Base-by-base conservation (phyloP, 2,888 invertebrate species). In the Tricholauxania praeusta region DNA sequence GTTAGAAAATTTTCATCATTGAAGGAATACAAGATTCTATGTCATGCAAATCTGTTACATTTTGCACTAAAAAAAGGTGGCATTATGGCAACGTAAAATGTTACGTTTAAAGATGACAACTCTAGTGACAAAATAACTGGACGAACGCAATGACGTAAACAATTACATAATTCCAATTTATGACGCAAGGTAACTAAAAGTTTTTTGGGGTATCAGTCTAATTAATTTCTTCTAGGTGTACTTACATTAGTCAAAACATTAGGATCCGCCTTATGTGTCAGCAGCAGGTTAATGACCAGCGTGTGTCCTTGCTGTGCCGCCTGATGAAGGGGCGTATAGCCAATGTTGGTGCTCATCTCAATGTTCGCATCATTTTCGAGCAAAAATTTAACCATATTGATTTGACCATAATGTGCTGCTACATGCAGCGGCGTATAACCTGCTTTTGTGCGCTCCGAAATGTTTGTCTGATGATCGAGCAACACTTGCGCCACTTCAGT, bases 261-360 rank as follows among this genome's bases (percentile, higher is more conserved):
- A 5, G 99, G 99, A 85, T 96, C 94, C 1, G 98, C 98, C 84
- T 93, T 95, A 88, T 95, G 93, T 84, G 98, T 97, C 79, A 99
- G 89, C 55, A 99, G 90, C 68, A 98, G 90, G 82, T 94, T 96
- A 69, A 98, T 96, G 78, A 99, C 96, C 81, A 97, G 91, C 1
- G 97, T 96, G 88, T 99, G 99, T 0, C 98, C 98, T 88, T 99
- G 99, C 84, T 99, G 99, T 0, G 99, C 97, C 1, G 99, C 99
- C 86, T 99, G 98, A 89, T 99, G 99, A 15, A 99, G 90, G 0
- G 99, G 96, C 0, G 99, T 98, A 87, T 97, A 97, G 63, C 95
- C 95, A 72, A 93, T 91, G 12, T 91, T 90, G 0, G 95, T 95
- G 59, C 89, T 90, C 5, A 93, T 92, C 77, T 95, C 93, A 67